Conservation (phyloP, 2,888 invertebrate species). For the Mimachlamys varia region DNA sequence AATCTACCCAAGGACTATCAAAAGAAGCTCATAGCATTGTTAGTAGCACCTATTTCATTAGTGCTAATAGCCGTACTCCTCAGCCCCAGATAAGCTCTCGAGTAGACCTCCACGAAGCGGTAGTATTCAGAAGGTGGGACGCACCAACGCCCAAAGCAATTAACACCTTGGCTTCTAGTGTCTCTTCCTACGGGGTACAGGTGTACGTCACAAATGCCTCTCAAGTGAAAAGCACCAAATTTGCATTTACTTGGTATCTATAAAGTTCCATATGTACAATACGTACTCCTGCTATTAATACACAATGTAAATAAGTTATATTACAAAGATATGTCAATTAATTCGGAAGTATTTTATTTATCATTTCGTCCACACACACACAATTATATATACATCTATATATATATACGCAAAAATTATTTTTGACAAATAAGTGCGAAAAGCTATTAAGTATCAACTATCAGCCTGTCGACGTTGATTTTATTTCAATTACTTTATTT, state of each 20-base stretch:
- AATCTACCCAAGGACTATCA: conserved; percentile 17
- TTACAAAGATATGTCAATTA: too few relatives aligned
- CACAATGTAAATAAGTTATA: neutral
- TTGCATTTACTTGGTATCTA: neutral
- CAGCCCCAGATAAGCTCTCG: conserved; percentile 32
- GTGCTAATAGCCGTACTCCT: conserved; percentile 8
- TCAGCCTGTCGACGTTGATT: neutral
- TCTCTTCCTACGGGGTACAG: neutral
- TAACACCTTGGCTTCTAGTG: neutral
- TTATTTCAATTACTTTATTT: neutral
- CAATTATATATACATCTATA: too few relatives aligned
- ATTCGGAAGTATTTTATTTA: neutral
- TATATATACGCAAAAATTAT: neutral
- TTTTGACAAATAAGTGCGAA: neutral
- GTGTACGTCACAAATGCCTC: neutral
- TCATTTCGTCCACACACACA: neutral
- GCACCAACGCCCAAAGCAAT: neutral
- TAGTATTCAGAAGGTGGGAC: neutral
- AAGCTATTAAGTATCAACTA: too few relatives aligned
- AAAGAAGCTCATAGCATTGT: neutral
- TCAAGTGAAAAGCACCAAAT: neutral
- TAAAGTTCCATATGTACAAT: neutral
- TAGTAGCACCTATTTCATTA: conserved; percentile 32
- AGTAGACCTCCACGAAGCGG: conserved; percentile 23
- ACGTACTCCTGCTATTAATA: neutral